Evolutionary conservation across 2,888 invertebrate genomes (phyloP), one percentile per base, ranked within the genome.

Genomic region (Thecophora atra): DNA sequence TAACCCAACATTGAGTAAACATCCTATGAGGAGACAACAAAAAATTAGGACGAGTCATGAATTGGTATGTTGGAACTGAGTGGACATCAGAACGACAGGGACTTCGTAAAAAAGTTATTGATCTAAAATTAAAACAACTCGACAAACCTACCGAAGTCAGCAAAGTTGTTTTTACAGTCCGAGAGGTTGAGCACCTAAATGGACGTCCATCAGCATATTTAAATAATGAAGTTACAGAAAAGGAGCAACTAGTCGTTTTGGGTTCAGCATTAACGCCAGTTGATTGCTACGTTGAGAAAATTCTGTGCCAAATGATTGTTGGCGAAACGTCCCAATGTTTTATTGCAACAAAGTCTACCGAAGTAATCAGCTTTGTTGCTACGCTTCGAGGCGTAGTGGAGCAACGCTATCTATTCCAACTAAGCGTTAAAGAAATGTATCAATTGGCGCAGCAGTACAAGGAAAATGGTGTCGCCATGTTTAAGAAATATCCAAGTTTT

Each of bases 401-500:
- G 51, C 80, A 84, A n/a, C 87, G 85, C 13, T 86, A 86, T 70
- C 84, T 89, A 68, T 88, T 85, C 73, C 83, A 88, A 69, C 84
- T 88, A 77, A 80, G 77, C 30, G 85, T 87, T 0, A 73, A 77
- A 2, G 84, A 87, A 76, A 88, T 88, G 75, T 85, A 83, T 73
- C 77, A 82, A 8, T 76, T 88, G 74, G 88, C 89, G 0, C 75
- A 82, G 24, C 81, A 83, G 11, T 88, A 88, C 71, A 89, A 89
- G 76, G 82, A 85, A 44, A 86, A 86, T 73, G 89, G 89, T 1
- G 91, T 93, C 0, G 83, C 88, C 42, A 87, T 94, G 74, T 93
- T 93, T 75, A 91, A 91, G 81, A 81, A 88, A 1, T 89, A 89
- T 74, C 89, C 90, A 68, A 86, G 88, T 13, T 93, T 94, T 82